Evolutionary conservation across 1,140 invertebrate species (phyloP).

Genomic region (Hydropsyche tenuis): DNA sequence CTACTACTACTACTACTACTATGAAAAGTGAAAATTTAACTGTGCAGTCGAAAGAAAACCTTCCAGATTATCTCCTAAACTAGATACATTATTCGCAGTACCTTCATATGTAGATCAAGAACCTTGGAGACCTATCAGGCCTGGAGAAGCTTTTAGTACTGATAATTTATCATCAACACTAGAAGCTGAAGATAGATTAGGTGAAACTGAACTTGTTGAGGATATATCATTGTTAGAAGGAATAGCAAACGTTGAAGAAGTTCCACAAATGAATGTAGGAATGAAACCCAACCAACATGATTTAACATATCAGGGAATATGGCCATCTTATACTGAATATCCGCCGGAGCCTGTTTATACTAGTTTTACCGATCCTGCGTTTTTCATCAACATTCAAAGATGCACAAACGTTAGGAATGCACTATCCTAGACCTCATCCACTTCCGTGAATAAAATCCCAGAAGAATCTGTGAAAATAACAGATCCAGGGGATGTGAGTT

Average conservation of each 20-base stretch:
- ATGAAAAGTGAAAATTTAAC: constrained; percentile 20
- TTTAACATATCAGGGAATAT: constrained; percentile 25
- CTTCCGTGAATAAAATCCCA: constrained; percentile 73
- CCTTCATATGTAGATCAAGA: constrained; percentile 62
- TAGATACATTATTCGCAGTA: constrained; percentile 61
- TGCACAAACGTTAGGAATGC: constrained; percentile 63
- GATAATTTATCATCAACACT: constrained; percentile 49
- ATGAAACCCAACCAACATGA: constrained; percentile 17
- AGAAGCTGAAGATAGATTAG: constrained; percentile 59
- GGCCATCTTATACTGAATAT: constrained; percentile 51
- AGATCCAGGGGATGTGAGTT: constrained; percentile 18
- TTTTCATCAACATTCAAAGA: constrained; percentile 61
- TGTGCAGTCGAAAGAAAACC: constrained; percentile 15
- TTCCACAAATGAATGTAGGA: constrained; percentile 30
- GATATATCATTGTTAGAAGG: constrained; percentile 59
- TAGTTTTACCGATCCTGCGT: constrained; percentile 70
- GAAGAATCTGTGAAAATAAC: constrained; percentile 34
- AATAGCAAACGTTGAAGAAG: constrained; percentile 54
- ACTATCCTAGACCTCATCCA: constrained; percentile 66
- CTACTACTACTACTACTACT: background rate
- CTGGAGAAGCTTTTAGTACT: constrained; percentile 56
- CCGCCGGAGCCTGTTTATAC: constrained; percentile 67
- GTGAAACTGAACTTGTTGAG: constrained; percentile 60
- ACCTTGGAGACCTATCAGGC: constrained; percentile 65
- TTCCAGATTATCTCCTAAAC: constrained; percentile 58